Evolutionary conservation across 2,888 invertebrate species (phyloP), one percentile per base, ranked within the genome.

Genomic region (Tethea ocularis): DNA sequence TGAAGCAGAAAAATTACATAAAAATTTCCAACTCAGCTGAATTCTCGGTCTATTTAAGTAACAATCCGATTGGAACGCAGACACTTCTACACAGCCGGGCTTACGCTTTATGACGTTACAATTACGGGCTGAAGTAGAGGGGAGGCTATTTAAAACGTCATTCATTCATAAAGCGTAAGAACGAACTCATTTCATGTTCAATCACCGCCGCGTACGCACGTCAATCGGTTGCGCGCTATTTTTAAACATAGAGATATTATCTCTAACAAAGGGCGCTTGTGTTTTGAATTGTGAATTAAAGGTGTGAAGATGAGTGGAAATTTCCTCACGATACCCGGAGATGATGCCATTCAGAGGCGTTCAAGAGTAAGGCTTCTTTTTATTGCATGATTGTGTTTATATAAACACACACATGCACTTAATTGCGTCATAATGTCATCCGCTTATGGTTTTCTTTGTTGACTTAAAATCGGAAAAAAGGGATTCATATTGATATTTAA

Each of bases 251-350:
- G 61, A 64, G 73, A n/a, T n/a, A n/a, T 62, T 66, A 65, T 57
- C 68, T 63, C 71, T 75, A n/a, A 77, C 68, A 75, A 75, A 77
- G 74, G 71, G 71, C 69, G 67, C 70, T 71, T 60, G 75, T 78
- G 75, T 66, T 69, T 68, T 61, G 64, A 73, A 74, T 74, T 66
- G 64, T 72, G 69, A 69, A 67, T 74, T 67, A 63, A 62, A 61
- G 63, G 70, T 69, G 84, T 82, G 80, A 90, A 84, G 80, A 93
- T 93, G 93, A 93, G 93, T 82, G 91, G 92, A 62, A 93, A 93
- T 71, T 93, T 91, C 64, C 84, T 93, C 26, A 92, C 92, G 15
- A 91, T 93, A 67, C 93, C 93, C 26, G 90, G 89, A 57, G 90
- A 90, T 63, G 88, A 89, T 59, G 76, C 86, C 24, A 88, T 92